Evolutionary conservation across 2,888 invertebrate species (phyloP), one percentile per base, ranked within the genome.

Genomic region (Agrotis ipsilon): DNA sequence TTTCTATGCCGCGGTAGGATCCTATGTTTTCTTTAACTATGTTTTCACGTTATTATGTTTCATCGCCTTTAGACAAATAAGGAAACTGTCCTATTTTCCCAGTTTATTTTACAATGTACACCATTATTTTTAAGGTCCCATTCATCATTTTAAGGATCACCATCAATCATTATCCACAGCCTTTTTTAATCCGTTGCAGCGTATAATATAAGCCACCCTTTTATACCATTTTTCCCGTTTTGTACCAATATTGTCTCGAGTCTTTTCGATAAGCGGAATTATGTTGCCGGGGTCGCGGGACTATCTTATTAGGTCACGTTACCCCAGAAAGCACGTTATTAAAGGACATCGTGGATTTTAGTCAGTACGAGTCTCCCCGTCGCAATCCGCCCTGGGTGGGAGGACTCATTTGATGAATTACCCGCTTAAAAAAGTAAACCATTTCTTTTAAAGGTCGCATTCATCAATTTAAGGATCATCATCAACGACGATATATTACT

Each of bases 151-250:
- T 51, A 16, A 45, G 45, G 45, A n/a, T 52, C 13, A 19, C 11
- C 51, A 52, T 70, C 51, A 2, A 69, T 70, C 69, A 69, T 46
- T n/a, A 52, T 21, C 4, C 14, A 24, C 2, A 39, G 11, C n/a
- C n/a, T 18, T 39, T 68, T 70, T 21, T n/a, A 59, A 24, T 39
- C 1, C 24, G 39, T 21, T 32, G 21, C 13, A 57, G 14, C 13
- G 0, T 1, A 18, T 57, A 49, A 69, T 27, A 27, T 27, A 27
- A 4, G 1, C 48, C 13, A n/a, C 3, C n/a, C 16, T 58, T 59
- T 59, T 59, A 16, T 52, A 6, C 14, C 16, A 24, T n/a, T 19
- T n/a, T 43, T 66, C 45, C 13, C n/a, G 16, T 46, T 21, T 51
- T 52, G 14, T 24, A 11, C 14, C 32, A 69, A 52, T 46, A 24